phyloP scores from a whole-genome alignment of 2,888 invertebrate genomes.

The Chalcosyrphus nemorum region DNA sequence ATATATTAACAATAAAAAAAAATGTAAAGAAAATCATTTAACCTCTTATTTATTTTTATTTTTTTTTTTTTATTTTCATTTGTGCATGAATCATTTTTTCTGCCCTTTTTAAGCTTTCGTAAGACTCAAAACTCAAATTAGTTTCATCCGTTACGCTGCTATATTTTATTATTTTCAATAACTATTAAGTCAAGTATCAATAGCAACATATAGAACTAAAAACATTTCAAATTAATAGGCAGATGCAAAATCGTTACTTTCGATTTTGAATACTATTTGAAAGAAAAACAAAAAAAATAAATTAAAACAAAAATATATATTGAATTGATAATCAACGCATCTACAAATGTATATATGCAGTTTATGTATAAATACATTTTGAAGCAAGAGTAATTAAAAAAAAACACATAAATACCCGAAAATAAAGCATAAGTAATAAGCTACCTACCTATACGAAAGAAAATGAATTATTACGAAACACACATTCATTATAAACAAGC shows the following conservation, averaged over 20 bases:
- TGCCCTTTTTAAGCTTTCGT: not conserved
- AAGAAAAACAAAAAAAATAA: not conserved
- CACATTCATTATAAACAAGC: not conserved
- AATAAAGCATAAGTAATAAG: slow-evolving; percentile 21
- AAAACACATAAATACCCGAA: slow-evolving; percentile 26
- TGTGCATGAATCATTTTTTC: slow-evolving; percentile 16
- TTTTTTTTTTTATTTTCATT: slow-evolving; percentile 6
- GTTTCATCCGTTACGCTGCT: slow-evolving; percentile 4
- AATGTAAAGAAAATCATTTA: slow-evolving; percentile 1
- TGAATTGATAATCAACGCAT: slow-evolving; percentile 45
- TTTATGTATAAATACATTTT: slow-evolving; percentile 41
- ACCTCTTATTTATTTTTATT: slow-evolving; percentile 5
- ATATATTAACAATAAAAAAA: slow-evolving; percentile 43
- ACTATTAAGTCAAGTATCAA: slow-evolving; percentile 46
- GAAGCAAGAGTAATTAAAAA: slow-evolving; percentile 28
- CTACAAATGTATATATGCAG: slow-evolving; percentile 37
- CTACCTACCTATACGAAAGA: not conserved
- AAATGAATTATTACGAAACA: slow-evolving; percentile 8
- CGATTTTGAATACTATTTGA: slow-evolving; percentile 14
- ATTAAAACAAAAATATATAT: not conserved
- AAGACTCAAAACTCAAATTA: not conserved
- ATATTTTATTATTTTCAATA: not conserved
- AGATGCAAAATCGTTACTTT: slow-evolving; percentile 36
- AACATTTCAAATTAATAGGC: slow-evolving; percentile 27
- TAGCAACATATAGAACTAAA: slow-evolving; percentile 46